Evolutionary conservation across 2,113 vertebrate species (phyloP).

Genomic region (Andinoacara biseriatus): DNA sequence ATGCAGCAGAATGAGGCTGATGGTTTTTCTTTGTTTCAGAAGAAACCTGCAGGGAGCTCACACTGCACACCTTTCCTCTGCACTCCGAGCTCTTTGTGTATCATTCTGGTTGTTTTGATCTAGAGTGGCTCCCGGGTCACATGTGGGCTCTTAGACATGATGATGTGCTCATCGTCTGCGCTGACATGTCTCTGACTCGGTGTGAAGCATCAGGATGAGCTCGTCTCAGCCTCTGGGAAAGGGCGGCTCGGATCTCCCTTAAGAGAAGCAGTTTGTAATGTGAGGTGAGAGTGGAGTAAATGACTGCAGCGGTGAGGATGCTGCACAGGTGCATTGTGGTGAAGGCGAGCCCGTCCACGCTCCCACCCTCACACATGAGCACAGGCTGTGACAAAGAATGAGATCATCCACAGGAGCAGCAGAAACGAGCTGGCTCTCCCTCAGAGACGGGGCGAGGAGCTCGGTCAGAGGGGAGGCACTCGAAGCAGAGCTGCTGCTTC

Average conservation of each 20-base stretch:
- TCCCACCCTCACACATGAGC: background rate
- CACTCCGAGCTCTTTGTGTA: too few species aligned
- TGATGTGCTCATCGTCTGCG: too few species aligned
- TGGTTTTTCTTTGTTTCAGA: too few species aligned
- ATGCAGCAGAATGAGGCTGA: too few species aligned
- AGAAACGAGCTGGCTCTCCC: background rate
- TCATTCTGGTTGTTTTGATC: too few species aligned
- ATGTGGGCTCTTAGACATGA: too few species aligned
- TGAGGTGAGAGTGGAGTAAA: background rate
- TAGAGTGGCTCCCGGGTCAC: too few species aligned
- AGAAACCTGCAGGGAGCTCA: too few species aligned
- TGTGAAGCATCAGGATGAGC: background rate
- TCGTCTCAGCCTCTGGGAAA: background rate
- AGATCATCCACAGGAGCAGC: background rate
- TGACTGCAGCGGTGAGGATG: background rate
- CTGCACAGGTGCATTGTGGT: background rate
- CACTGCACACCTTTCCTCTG: too few species aligned
- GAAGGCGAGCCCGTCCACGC: background rate
- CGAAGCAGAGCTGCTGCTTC: background rate
- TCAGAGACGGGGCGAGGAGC: background rate
- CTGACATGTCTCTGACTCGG: background rate
- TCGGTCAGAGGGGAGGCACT: accelerated
- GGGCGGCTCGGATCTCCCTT: too few species aligned
- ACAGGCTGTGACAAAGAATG: background rate
- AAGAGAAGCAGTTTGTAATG: background rate